Conservation (phyloP, 2,797 vertebrate genomes). For the Chiroxiphia lanceolata region DNA sequence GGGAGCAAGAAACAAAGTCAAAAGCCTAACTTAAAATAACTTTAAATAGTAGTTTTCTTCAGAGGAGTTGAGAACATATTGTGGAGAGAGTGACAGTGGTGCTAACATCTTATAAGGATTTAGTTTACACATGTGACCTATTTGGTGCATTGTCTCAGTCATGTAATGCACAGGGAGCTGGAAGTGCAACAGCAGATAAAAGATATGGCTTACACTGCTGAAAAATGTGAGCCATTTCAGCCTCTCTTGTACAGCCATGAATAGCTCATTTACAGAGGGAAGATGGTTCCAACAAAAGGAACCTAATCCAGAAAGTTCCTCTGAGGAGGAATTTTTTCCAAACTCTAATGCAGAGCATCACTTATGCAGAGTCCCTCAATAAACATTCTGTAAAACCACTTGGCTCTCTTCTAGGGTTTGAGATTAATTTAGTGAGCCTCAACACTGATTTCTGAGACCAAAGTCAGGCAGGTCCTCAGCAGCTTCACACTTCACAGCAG, state of each 20-base stretch:
- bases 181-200: constrained; percentile 14
- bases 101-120: constrained; percentile 15
- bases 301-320: neutral
- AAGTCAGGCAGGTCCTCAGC: neutral
- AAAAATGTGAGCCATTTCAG: neutral
- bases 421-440: neutral
- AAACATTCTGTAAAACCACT: neutral
- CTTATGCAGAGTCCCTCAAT: neutral
- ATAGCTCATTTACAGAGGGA: neutral
- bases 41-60: neutral
- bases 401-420: neutral
- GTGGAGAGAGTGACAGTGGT: neutral
- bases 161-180: neutral
- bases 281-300: neutral
- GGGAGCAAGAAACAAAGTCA: neutral
- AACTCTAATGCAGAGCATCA: neutral
- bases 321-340: neutral
- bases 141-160: constrained; percentile 2
- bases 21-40: neutral
- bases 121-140: constrained; percentile 15
- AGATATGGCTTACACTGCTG: neutral
- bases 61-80: neutral
- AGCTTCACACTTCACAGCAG: neutral
- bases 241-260: neutral
- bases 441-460: neutral